Evolutionary conservation across 2,797 vertebrate species (phyloP).

Genomic region (Cygnus olor): DNA sequence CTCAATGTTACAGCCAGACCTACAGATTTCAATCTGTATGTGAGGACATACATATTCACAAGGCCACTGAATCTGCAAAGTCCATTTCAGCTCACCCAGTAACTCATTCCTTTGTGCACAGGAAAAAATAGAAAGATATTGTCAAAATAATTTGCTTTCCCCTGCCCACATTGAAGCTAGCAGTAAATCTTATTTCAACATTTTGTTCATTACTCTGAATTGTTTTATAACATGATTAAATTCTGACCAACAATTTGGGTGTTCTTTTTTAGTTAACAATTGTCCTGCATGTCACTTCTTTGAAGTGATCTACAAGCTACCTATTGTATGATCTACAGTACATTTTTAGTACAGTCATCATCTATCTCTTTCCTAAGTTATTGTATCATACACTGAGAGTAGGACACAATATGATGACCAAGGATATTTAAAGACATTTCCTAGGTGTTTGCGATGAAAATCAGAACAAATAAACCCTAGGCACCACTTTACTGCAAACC

Average conservation of each 20-base stretch:
- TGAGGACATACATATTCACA: background rate
- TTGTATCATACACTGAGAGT: background rate
- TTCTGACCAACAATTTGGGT: background rate
- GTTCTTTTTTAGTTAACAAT: background rate
- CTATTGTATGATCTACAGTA: background rate
- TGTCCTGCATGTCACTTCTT: background rate
- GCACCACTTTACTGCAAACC: background rate
- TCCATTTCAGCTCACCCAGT: background rate
- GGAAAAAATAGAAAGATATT: background rate
- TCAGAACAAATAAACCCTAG: slow-evolving; percentile 9
- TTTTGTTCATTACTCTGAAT: background rate
- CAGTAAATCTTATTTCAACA: background rate
- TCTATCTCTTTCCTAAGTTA: background rate
- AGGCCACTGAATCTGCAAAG: background rate
- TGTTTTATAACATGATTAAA: background rate
- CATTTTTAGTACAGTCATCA: background rate
- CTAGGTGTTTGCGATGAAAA: slow-evolving; percentile 7
- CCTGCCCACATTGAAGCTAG: background rate
- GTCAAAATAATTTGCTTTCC: background rate
- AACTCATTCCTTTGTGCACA: background rate
- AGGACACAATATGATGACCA: background rate
- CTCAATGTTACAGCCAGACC: background rate
- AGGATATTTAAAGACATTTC: background rate
- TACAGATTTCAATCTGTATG: background rate
- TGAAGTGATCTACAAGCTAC: background rate